These are phyloP conservation scores for Chaetodon trifasciatus DNA, from an alignment of 2,797 vertebrate species.

Conservation along the genomic window DNA sequence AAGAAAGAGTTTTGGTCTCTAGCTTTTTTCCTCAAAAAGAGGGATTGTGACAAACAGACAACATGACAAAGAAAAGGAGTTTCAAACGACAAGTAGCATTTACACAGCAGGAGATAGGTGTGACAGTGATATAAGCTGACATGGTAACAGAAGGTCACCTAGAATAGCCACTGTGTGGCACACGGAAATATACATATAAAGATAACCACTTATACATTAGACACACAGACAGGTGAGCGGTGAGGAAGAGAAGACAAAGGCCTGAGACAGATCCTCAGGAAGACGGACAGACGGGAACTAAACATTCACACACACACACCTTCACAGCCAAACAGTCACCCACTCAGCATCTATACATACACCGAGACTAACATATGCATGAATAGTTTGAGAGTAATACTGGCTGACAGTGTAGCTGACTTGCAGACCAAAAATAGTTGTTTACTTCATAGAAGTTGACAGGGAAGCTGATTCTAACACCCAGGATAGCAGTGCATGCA, in stretches of 20 bases:
- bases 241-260: background rate
- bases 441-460: conserved; percentile 34
- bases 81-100: conserved; percentile 8
- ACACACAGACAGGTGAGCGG: conserved; percentile 3
- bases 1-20: too few species aligned
- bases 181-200: background rate
- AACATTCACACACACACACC: conserved; percentile 5
- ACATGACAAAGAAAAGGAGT: background rate
- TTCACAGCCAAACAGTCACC: background rate
- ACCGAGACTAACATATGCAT: conserved; percentile 15
- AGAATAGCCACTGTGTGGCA: background rate
- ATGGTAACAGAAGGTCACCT: conserved; percentile 31
- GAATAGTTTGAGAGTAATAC: conserved; percentile 27
- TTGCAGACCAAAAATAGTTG: conserved; percentile 25
- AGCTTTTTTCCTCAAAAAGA: too few species aligned
- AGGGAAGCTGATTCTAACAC: conserved; percentile 41
- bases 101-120: conserved; percentile 11
- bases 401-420: conserved; percentile 24
- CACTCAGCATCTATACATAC: background rate
- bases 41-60: background rate
- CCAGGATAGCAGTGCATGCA: conserved; percentile 3
- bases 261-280: background rate
- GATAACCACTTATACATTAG: background rate
- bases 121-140: conserved; percentile 53
- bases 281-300: background rate